These are phyloP conservation scores for Drosophila tani DNA, from an alignment of 1,140 invertebrate genomes.

Conservation along the genomic window DNA sequence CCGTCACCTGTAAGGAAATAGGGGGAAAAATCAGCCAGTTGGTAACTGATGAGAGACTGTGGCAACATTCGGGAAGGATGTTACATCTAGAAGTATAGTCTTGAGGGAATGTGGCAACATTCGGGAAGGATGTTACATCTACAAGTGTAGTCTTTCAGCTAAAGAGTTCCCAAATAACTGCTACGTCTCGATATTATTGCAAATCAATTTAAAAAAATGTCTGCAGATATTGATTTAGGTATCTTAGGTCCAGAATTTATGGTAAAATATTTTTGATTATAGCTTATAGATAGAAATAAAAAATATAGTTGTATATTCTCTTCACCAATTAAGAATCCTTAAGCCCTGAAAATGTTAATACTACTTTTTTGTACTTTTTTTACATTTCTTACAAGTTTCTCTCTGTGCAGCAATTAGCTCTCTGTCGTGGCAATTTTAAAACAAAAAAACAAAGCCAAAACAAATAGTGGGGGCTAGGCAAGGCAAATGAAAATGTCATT, in stretches of 20 bases:
- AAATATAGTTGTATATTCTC: too few relatives aligned
- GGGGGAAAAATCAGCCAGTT: not conserved
- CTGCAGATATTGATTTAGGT: not conserved
- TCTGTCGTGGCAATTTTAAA: slow-evolving; percentile 3
- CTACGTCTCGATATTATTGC: too few relatives aligned
- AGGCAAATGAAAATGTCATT: slow-evolving; percentile 43
- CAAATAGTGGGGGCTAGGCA: slow-evolving; percentile 1
- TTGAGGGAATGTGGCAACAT: too few relatives aligned
- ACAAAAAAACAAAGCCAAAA: slow-evolving; percentile 16
- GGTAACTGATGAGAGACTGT: not conserved
- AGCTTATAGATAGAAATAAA: too few relatives aligned
- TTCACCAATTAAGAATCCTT: too few relatives aligned
- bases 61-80: too few relatives aligned
- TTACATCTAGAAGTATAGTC: too few relatives aligned
- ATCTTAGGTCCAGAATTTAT: not conserved
- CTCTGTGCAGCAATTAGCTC: slow-evolving; percentile 25
- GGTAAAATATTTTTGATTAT: not conserved
- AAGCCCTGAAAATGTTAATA: not conserved
- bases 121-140: too few relatives aligned
- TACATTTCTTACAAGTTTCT: not conserved
- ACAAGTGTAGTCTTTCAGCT: too few relatives aligned
- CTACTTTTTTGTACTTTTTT: too few relatives aligned
- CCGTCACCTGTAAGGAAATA: slow-evolving; percentile 61
- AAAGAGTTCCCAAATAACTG: too few relatives aligned
- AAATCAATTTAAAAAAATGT: too few relatives aligned